A percentile compares a stretch with the other conserved stretches of the same genome.
phyloP scores from a whole-genome alignment of 1,140 invertebrate species.

The Pseudomyrmex gracilis region DNA sequence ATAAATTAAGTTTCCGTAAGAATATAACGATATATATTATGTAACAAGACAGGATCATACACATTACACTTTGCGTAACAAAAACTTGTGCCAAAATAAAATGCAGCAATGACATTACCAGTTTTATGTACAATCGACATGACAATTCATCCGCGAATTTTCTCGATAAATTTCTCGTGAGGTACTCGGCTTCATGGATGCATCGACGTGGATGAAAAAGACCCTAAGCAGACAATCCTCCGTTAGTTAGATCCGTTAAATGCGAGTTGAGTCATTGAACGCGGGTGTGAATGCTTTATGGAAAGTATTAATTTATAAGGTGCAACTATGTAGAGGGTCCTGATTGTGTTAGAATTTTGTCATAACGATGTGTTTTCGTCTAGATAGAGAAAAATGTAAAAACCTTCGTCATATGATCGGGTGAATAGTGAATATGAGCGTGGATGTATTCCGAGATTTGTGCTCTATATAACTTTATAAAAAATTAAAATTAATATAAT shows the following conservation, averaged over 20 bases:
- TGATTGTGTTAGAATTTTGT: constrained; percentile 16
- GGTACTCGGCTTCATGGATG: constrained; percentile 64
- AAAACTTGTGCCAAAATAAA: constrained; percentile 13
- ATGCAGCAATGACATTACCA: background rate
- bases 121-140: constrained; percentile 12
- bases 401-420: constrained; percentile 3
- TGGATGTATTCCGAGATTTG: constrained; percentile 1
- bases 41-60: constrained; percentile 11
- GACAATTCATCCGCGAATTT: background rate
- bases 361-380: constrained; percentile 45
- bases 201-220: constrained; percentile 73
- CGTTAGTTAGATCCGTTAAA: constrained; percentile 72
- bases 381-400: constrained; percentile 25
- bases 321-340: constrained; percentile 42
- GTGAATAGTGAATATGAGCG: constrained; percentile 56
- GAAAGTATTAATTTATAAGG: constrained; percentile 79
- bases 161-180: constrained; percentile 9
- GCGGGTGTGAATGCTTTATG: constrained; percentile 69
- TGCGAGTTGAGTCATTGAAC: constrained; percentile 64
- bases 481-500: background rate
- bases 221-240: constrained; percentile 77
- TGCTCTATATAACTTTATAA: background rate
- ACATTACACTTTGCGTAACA: background rate
- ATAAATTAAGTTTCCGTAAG: constrained; percentile 7
- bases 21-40: background rate